A percentile compares a stretch with the other conserved stretches of the same genome.
Conservation (phyloP, 1,140 invertebrate genomes). For the Berghia stephanieae region DNA sequence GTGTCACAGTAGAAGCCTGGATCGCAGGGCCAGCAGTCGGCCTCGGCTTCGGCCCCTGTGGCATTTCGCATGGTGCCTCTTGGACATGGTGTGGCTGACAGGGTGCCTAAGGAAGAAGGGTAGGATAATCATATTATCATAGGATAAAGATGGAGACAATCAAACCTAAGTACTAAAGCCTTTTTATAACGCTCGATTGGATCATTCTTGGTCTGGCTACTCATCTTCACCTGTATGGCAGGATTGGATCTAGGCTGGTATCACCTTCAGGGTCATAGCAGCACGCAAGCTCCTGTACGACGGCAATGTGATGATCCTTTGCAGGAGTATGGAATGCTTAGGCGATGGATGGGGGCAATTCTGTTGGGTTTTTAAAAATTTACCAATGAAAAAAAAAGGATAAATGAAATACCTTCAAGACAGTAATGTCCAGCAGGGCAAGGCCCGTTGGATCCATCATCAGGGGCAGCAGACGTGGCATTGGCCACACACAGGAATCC, state of each 20-base stretch:
- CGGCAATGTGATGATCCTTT: too few species aligned
- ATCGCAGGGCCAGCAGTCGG: conserved; percentile 55
- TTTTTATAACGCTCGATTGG: not conserved
- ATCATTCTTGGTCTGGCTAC: too few species aligned
- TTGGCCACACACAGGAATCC: conserved; percentile 58
- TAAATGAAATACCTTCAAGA: conserved; percentile 56
- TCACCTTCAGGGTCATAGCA: too few species aligned
- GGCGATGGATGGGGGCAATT: too few species aligned
- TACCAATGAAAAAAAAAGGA: too few species aligned
- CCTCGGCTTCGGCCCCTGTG: conserved; percentile 37
- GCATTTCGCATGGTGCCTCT: conserved; percentile 51
- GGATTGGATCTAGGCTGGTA: too few species aligned
- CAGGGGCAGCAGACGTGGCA: conserved; percentile 47
- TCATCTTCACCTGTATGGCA: too few species aligned
- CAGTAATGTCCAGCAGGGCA: conserved; percentile 63
- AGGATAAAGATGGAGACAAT: not conserved
- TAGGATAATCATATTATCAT: too few species aligned
- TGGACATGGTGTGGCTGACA: conserved; percentile 45
- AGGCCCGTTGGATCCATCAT: conserved; percentile 55
- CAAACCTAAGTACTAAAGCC: not conserved
- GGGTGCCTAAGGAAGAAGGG: conserved; percentile 37
- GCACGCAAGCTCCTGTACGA: too few species aligned
- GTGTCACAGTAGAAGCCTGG: conserved; percentile 55
- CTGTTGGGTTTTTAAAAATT: too few species aligned
- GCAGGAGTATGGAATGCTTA: too few species aligned